Base-by-base conservation (phyloP, 2,888 invertebrate species). In the Agrotis puta region DNA sequence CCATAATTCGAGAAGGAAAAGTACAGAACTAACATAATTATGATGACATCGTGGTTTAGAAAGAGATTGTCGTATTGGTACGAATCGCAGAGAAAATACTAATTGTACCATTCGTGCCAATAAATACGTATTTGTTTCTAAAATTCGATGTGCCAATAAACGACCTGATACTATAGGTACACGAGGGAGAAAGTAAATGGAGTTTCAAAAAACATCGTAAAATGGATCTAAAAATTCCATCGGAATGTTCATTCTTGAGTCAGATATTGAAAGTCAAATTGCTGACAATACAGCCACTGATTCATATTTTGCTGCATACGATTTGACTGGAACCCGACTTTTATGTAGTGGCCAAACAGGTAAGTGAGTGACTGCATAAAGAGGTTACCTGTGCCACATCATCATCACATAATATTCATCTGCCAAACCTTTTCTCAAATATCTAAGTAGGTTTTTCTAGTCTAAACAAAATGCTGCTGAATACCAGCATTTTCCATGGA, bases 101-200 rank as follows among this genome's bases (percentile, higher is more conserved):
- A 39, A 11, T 11, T 11, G 39, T 39, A 39, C 39, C 39, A 39
- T 39, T 39, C 39, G 9, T 39, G 9, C 39, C 39, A 39, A 54
- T 5, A 27, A 51, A 65, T 13, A 6, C 13, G 0, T 24, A 18
- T 13, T 22, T 27, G 4, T 45, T 47, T 33, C 2, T 50, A 39
- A 9, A 24, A 11, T 18, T 45, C 18, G 13, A 56, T 51, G 20
- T 22, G 14, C 1, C 18, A 11, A 11, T 2, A 47, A 13, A 24
- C 9, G 3, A 0, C 6, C 11, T 13, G 20, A 1, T 58, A 45
- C 18, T 33, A 39, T 39, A 39, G 39, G 7, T 45, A 50, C 14
- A 20, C 6, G 7, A 16, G 50, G 48, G 24, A 54, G 24, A 9
- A 22, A 64, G 57, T 0, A 64, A 74, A 74, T 62, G 53, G 53